Percentiles rank a stretch among this genome's conserved stretches.
Conservation (phyloP, 2,888 invertebrate species). For the Caradrina clavipalpis region DNA sequence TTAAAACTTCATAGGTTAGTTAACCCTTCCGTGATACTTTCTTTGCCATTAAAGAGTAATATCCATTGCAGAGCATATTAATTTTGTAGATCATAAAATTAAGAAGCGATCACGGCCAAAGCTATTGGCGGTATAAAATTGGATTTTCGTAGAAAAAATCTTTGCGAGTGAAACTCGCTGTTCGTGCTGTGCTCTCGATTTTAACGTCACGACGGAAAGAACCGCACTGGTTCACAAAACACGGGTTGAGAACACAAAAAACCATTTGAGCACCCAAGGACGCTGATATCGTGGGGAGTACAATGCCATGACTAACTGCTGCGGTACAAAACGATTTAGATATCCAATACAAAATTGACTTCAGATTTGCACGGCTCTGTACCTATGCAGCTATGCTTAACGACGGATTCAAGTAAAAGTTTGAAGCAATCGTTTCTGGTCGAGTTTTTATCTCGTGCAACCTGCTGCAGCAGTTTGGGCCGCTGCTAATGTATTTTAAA, state of each 20-base stretch:
- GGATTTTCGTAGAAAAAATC: conserved; percentile 68
- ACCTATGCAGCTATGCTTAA: conserved; percentile 16
- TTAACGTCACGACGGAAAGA: conserved; percentile 68
- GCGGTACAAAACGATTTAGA: conserved; percentile 27
- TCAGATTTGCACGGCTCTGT: conserved; percentile 22
- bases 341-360: conserved; percentile 33
- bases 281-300: conserved; percentile 31
- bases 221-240: conserved; percentile 59
- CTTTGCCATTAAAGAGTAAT: conserved; percentile 37
- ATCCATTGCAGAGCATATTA: conserved; percentile 27
- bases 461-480: conserved; percentile 59
- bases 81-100: conserved; percentile 58
- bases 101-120: conserved; percentile 28
- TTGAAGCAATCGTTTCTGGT: conserved; percentile 30
- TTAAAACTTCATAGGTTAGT: conserved; percentile 53
- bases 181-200: conserved; percentile 73
- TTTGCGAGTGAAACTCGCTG: conserved; percentile 72
- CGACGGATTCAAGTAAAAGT: conserved; percentile 25
- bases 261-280: conserved; percentile 56
- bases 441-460: conserved; percentile 38
- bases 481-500: conserved; percentile 72
- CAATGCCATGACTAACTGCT: conserved; percentile 49
- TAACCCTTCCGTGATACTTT: conserved; percentile 59
- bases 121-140: conserved; percentile 52
- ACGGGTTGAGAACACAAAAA: conserved; percentile 64